Conservation (phyloP, 2,113 vertebrate genomes). For the Hylia prasina region DNA sequence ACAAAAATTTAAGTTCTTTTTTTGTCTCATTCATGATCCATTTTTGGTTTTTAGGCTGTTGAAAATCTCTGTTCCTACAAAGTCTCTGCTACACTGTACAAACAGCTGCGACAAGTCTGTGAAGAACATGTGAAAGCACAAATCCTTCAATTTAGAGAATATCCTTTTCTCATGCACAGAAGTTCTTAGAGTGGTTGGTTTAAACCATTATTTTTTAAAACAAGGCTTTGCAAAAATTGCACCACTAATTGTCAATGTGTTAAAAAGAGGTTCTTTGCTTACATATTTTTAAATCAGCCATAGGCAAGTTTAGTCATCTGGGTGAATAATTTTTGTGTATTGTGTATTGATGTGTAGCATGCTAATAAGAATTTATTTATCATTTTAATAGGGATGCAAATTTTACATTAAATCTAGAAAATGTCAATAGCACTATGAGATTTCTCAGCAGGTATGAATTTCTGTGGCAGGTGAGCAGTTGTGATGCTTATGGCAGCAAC, state of each 20-base stretch:
- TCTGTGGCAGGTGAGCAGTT: not conserved
- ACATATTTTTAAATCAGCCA: not conserved
- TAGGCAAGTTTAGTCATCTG: not conserved
- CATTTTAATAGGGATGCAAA: not conserved
- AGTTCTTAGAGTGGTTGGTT: not conserved
- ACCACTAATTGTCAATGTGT: not conserved
- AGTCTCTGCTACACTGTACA: constrained; percentile 78
- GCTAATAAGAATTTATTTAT: not conserved
- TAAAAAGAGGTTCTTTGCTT: not conserved
- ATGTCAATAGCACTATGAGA: not conserved
- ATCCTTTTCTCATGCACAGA: constrained; percentile 70
- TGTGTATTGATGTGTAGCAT: not conserved
- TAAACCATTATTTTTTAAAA: not conserved
- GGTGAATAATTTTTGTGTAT: not conserved
- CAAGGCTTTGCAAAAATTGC: not conserved
- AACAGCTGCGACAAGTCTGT: constrained; percentile 80
- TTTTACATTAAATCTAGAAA: not conserved
- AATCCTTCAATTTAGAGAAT: constrained; percentile 78
- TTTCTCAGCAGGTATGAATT: not conserved
- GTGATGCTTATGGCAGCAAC: not conserved
- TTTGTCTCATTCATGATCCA: not conserved
- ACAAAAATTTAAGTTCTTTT: not conserved
- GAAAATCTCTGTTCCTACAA: constrained; percentile 84
- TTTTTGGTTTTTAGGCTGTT: constrained; percentile 71
- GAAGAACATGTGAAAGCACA: constrained; percentile 80